These are phyloP conservation scores for Eunapius fragilis DNA, from an alignment of 37 sponge, comb jelly and placozoan species.

Conservation along the genomic window DNA sequence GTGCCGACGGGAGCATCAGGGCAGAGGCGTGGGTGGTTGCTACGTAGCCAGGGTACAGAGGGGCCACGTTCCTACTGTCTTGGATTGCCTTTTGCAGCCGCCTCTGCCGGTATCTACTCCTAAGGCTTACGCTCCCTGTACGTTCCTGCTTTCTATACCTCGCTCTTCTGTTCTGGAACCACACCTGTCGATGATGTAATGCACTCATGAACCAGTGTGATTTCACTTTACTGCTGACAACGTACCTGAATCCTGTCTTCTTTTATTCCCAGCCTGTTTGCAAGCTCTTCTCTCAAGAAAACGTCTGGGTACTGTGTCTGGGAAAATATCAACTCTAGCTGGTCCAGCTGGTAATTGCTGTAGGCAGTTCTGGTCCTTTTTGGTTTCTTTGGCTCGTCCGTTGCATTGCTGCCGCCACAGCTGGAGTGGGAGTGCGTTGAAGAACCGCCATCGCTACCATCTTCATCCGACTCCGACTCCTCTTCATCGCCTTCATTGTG, in stretches of 20 bases:
- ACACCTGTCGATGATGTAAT: constrained; percentile 32
- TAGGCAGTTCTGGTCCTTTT: constrained; percentile 72
- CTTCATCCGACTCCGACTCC: constrained; percentile 8
- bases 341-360: constrained; percentile 60
- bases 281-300: constrained; percentile 60
- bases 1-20: constrained; percentile 9
- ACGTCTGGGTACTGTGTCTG: constrained; percentile 80
- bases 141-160: constrained; percentile 74
- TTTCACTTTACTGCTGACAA: no score
- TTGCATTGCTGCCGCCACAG: constrained; percentile 16
- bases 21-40: neutral
- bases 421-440: constrained; percentile 22
- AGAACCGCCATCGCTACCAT: constrained; percentile 33
- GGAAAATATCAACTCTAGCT: constrained; percentile 64
- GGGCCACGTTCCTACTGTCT: constrained; percentile 12
- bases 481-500: neutral
- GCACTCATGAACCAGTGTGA: neutral
- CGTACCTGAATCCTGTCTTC: constrained; percentile 72
- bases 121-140: constrained; percentile 62
- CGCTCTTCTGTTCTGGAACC: constrained; percentile 82
- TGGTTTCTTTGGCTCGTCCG: constrained; percentile 47
- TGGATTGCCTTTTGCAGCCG: constrained; percentile 40
- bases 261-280: constrained; percentile 50
- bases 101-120: constrained; percentile 56
- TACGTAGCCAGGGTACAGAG: constrained; percentile 28